Conservation (phyloP, 2,113 vertebrate species). For the Craseonycteris thonglongyai region DNA sequence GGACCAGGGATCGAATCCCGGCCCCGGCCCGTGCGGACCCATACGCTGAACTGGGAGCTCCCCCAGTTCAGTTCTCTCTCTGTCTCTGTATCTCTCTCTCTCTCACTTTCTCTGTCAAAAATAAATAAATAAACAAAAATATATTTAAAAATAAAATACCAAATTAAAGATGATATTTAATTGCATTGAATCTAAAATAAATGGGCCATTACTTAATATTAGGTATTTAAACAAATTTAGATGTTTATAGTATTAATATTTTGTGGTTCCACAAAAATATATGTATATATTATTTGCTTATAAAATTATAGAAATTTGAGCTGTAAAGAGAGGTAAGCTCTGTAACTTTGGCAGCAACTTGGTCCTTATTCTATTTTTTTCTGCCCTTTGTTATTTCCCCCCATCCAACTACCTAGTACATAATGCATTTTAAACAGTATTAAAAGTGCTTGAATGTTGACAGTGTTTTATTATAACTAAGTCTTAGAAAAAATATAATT, state of each 20-base stretch:
- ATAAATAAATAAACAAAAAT: too few species aligned
- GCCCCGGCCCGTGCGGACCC: too few species aligned
- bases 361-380: not conserved
- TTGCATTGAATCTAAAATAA: not conserved
- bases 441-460: not conserved
- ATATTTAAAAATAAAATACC: too few species aligned
- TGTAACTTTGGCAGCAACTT: not conserved
- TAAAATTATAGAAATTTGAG: not conserved
- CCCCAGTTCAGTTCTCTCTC: too few species aligned
- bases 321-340: not conserved
- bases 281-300: not conserved
- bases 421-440: not conserved
- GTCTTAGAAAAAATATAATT: not conserved
- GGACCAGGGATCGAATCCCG: too few species aligned
- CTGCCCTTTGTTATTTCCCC: not conserved
- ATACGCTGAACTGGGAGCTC: too few species aligned
- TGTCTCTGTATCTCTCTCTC: too few species aligned
- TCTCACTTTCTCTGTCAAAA: too few species aligned
- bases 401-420: not conserved
- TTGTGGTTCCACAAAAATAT: not conserved
- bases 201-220: not conserved
- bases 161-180: not conserved
- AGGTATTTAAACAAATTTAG: not conserved
- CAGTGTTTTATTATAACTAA: not conserved
- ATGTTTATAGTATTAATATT: not conserved